phyloP scores from a whole-genome alignment of 2,113 vertebrate species.

The Manacus vitellinus region DNA sequence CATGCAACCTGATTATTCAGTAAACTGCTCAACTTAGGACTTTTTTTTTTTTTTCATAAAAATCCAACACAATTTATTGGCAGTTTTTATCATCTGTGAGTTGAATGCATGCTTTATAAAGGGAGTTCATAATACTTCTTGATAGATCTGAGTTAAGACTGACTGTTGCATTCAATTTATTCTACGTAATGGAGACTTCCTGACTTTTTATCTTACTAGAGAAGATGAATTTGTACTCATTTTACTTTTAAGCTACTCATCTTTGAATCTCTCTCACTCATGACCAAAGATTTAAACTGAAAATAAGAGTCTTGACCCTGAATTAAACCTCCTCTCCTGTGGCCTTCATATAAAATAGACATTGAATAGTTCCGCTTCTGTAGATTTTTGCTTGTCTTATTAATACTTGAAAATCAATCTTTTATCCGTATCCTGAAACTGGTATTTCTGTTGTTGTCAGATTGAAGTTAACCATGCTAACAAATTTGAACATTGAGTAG shows the following conservation, averaged over 20 bases:
- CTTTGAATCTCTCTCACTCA: not conserved
- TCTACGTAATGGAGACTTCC: not conserved
- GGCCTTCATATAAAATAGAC: not conserved
- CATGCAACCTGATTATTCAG: not conserved
- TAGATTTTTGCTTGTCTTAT: not conserved
- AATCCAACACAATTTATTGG: not conserved
- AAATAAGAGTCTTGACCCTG: not conserved
- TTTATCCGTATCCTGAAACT: not conserved
- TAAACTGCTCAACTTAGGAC: not conserved
- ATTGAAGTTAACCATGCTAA: not conserved
- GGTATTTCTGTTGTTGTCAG: not conserved
- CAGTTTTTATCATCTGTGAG: not conserved
- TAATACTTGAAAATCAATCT: not conserved
- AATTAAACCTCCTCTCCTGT: not conserved
- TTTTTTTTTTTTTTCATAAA: not conserved
- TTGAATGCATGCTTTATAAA: not conserved
- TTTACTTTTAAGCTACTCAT: not conserved
- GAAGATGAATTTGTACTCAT: not conserved
- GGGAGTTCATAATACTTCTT: not conserved
- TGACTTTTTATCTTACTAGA: not conserved
- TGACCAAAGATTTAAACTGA: not conserved
- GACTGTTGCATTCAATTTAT: not conserved
- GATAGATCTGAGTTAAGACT: not conserved
- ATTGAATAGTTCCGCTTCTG: not conserved
- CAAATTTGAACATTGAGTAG: not conserved